phyloP scores from a whole-genome alignment of 2,797 vertebrate genomes.

The Ptychadena robeensis region DNA sequence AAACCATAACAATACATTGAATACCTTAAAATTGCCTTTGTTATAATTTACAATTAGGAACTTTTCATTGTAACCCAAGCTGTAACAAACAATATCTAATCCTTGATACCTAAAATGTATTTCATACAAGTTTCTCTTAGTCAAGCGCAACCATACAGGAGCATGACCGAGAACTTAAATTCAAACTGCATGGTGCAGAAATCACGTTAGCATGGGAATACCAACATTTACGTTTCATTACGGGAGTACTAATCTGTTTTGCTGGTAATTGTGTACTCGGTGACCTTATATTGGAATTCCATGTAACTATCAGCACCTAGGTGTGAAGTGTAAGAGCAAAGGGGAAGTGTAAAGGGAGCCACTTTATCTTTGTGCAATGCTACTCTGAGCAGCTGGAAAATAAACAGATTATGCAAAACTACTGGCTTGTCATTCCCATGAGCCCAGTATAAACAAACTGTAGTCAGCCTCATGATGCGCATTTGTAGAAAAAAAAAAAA shows the following conservation, averaged over 20 bases:
- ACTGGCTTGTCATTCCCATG: conserved; percentile 43
- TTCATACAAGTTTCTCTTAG: not conserved
- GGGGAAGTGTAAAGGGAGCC: conserved; percentile 47
- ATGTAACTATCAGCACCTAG: conserved; percentile 36
- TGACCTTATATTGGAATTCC: conserved; percentile 38
- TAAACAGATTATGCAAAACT: conserved; percentile 59
- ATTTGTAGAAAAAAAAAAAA: conserved; percentile 11
- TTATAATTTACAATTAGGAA: too few relatives aligned
- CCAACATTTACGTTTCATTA: conserved; percentile 18
- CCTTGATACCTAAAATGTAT: not conserved
- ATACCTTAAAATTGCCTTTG: too few relatives aligned
- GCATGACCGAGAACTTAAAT: not conserved
- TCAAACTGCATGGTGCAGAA: not conserved
- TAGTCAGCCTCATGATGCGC: not conserved
- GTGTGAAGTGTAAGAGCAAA: conserved; percentile 47
- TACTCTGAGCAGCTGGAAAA: conserved; percentile 47
- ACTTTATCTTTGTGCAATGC: conserved; percentile 52
- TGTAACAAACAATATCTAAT: too few relatives aligned
- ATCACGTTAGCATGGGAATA: conserved; percentile 10
- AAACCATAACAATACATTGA: too few relatives aligned
- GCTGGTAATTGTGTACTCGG: conserved; percentile 22
- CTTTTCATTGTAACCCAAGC: too few relatives aligned
- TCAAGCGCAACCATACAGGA: not conserved
- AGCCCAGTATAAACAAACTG: conserved; percentile 24
- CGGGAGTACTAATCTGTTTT: conserved; percentile 33